Evolutionary conservation across 1,140 invertebrate species (phyloP).

Genomic region (Diabrotica virgifera): DNA sequence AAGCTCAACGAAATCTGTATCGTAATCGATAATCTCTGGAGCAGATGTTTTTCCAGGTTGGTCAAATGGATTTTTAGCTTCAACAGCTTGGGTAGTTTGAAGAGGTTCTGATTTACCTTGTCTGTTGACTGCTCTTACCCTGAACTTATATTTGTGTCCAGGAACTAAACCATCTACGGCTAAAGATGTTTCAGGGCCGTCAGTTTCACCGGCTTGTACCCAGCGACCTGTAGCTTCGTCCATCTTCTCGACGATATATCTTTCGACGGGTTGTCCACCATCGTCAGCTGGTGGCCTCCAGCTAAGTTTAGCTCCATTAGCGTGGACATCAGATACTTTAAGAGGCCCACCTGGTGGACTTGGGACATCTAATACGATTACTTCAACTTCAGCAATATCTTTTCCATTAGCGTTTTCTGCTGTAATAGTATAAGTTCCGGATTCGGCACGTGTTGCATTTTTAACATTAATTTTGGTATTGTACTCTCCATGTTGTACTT

Average conservation of each 20-base stretch:
- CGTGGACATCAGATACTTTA: constrained; percentile 80
- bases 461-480: constrained; percentile 85
- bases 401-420: constrained; percentile 93
- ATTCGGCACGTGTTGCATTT: constrained; percentile 82
- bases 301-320: constrained; percentile 77
- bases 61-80: constrained; percentile 98
- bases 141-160: constrained; percentile 94
- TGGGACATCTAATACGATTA: constrained; percentile 88
- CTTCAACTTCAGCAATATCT: constrained; percentile 87
- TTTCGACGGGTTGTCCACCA: constrained; percentile 84
- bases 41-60: constrained; percentile 77
- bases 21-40: constrained; percentile 88
- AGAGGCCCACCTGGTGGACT: constrained; percentile 88
- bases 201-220: constrained; percentile 88
- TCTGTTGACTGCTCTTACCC: constrained; percentile 91
- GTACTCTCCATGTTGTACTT: constrained; percentile 82
- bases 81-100: constrained; percentile 80
- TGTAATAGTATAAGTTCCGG: constrained; percentile 86
- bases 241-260: constrained; percentile 91
- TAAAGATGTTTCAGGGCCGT: constrained; percentile 70
- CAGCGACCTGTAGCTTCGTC: constrained; percentile 90
- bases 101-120: constrained; percentile 95
- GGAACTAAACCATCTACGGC: constrained; percentile 77
- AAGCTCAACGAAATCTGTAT: constrained; percentile 91
- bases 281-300: constrained; percentile 92